phyloP scores from a whole-genome alignment of 2,888 invertebrate genomes.

The Drosophila ustulata region DNA sequence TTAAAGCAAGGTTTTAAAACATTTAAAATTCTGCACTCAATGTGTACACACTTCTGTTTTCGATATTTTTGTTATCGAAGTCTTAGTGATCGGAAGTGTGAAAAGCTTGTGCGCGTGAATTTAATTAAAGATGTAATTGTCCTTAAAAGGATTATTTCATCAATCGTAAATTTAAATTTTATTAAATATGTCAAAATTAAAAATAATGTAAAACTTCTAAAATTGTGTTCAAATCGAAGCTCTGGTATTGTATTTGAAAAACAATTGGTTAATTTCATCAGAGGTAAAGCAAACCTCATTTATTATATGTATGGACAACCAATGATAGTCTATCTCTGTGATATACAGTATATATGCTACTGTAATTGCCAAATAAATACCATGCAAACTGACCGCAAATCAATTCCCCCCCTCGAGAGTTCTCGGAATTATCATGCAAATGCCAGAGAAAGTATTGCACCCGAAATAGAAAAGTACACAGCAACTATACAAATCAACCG shows the following conservation, averaged over 20 bases:
- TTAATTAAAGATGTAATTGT: too few species aligned
- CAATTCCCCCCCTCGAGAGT: neutral
- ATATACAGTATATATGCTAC: neutral
- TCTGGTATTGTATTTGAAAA: neutral
- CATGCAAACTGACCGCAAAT: constrained; percentile 27
- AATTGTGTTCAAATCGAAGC: neutral
- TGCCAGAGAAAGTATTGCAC: constrained; percentile 23
- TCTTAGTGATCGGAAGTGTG: neutral
- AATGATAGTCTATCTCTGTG: neutral
- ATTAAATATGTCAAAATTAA: too few species aligned
- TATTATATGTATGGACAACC: neutral
- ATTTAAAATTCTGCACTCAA: too few species aligned
- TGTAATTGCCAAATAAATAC: constrained; percentile 42
- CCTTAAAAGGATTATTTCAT: neutral
- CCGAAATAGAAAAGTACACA: constrained; percentile 38
- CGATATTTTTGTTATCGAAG: neutral
- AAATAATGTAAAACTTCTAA: too few species aligned
- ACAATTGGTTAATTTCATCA: neutral
- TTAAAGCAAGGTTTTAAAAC: too few species aligned
- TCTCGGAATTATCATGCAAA: constrained; percentile 15
- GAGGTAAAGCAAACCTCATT: neutral
- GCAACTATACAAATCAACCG: constrained; percentile 51
- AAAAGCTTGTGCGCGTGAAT: neutral
- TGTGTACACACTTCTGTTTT: neutral
- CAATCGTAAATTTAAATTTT: too few species aligned